A percentile compares a stretch with the other conserved stretches of the same genome.
These are phyloP conservation scores for Anniella stebbinsi DNA, from an alignment of 2,797 vertebrate genomes.

Conservation along the genomic window DNA sequence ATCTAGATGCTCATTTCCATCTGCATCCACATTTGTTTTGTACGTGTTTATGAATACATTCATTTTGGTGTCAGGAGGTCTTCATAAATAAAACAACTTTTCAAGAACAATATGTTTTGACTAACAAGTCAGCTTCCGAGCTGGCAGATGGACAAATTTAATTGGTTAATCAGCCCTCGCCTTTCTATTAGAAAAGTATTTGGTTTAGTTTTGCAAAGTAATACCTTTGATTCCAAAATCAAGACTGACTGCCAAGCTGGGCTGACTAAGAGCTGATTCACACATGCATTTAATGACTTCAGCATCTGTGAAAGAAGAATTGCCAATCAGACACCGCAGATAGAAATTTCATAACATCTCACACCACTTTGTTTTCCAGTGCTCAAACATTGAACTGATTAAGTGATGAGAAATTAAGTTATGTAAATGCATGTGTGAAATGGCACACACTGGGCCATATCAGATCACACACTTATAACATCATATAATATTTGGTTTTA, in stretches of 20 bases:
- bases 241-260: slow-evolving; percentile 55
- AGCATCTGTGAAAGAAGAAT: neutral
- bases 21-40: slow-evolving; percentile 75
- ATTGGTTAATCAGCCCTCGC: slow-evolving; percentile 75
- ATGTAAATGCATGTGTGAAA: neutral
- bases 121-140: slow-evolving; percentile 72
- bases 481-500: neutral
- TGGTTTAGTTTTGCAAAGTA: slow-evolving; percentile 72
- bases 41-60: slow-evolving; percentile 71
- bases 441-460: neutral
- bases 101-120: slow-evolving; percentile 77
- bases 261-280: slow-evolving; percentile 26
- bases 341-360: neutral
- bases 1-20: slow-evolving; percentile 60
- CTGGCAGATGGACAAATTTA: slow-evolving; percentile 81
- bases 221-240: slow-evolving; percentile 71
- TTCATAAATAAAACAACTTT: slow-evolving; percentile 82
- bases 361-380: neutral
- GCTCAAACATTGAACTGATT: neutral
- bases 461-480: neutral
- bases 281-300: neutral
- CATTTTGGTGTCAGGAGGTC: slow-evolving; percentile 75
- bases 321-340: neutral
- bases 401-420: too few species aligned
- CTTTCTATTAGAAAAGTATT: slow-evolving; percentile 74